Conservation (phyloP, 2,888 invertebrate species). For the Caenorhabditis plicata region DNA sequence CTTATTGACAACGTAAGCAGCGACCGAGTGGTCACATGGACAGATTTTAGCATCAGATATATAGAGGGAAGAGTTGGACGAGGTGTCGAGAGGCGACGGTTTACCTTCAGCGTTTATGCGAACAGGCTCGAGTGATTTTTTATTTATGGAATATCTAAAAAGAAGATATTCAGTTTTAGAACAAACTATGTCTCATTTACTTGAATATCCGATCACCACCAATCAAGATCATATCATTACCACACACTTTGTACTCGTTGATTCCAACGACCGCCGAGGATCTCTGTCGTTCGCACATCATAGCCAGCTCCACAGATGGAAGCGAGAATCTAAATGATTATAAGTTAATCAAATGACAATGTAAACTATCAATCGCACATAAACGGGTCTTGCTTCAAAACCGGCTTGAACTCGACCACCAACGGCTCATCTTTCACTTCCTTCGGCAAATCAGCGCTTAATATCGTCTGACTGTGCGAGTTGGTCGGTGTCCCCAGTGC, state of each 20-base stretch:
- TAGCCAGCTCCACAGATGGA: conserved; percentile 38
- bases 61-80: conserved; percentile 14
- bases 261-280: conserved; percentile 30
- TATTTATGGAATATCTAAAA: conserved; percentile 1
- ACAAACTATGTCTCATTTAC: background rate
- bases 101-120: too few relatives aligned
- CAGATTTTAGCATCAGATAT: conserved; percentile 28
- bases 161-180: background rate
- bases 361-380: background rate
- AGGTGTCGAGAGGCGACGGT: background rate
- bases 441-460: conserved; percentile 1
- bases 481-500: conserved; percentile 11
- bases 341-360: background rate
- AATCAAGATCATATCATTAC: conserved; percentile 8
- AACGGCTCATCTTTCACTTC: background rate
- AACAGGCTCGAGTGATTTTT: background rate
- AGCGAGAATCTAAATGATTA: conserved; percentile 12
- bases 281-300: conserved; percentile 41
- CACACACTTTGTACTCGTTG: conserved; percentile 17
- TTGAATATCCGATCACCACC: conserved; percentile 29
- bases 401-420: conserved; percentile 2
- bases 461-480: conserved; percentile 11
- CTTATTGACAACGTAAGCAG: conserved; percentile 36
- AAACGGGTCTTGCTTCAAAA: conserved; percentile 3
- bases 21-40: conserved; percentile 11